Percentiles rank a stretch among this genome's conserved stretches.
Evolutionary conservation across 2,888 invertebrate species (phyloP).

Genomic region (Epinotia nisella): DNA sequence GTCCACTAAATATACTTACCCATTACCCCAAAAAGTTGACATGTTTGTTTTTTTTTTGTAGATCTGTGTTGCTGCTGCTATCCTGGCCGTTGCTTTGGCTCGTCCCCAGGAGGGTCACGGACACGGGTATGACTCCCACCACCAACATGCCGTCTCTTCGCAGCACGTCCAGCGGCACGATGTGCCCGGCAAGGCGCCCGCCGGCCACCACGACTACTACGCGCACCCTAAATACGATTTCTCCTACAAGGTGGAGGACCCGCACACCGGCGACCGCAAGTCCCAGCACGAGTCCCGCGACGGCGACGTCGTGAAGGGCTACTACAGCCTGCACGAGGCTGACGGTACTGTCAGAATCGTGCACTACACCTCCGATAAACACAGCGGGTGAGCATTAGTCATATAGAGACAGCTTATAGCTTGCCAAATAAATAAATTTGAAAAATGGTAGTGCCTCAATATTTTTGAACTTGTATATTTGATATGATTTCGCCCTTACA

Average conservation of each 20-base stretch:
- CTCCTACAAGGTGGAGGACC: no score
- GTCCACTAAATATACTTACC: no score
- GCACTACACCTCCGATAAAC: constrained; percentile 50
- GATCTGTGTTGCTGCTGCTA: constrained; percentile 46
- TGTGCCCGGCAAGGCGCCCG: no score
- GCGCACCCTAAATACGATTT: no score
- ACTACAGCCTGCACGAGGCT: constrained; percentile 51
- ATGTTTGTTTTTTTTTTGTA: constrained; percentile 16
- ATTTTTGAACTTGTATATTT: no score
- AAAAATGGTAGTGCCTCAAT: no score
- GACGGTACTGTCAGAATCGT: constrained; percentile 42
- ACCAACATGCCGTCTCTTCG: constrained; percentile 18
- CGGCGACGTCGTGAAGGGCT: constrained; percentile 67
- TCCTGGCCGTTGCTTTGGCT: constrained; percentile 47
- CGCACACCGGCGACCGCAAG: no score
- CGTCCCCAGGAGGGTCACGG: constrained; percentile 47
- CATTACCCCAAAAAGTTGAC: no score
- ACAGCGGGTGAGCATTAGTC: constrained; percentile 55
- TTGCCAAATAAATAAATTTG: no score
- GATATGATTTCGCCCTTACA: no score
- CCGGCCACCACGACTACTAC: no score
- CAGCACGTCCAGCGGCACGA: constrained; percentile 53
- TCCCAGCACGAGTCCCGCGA: constrained; percentile 57
- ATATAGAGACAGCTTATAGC: no score
- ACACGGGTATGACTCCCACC: constrained; percentile 36